A percentile compares a stretch with the other conserved stretches of the same genome.
Evolutionary conservation across 2,888 invertebrate species (phyloP).

Genomic region (Cosmorhoe ocellata): DNA sequence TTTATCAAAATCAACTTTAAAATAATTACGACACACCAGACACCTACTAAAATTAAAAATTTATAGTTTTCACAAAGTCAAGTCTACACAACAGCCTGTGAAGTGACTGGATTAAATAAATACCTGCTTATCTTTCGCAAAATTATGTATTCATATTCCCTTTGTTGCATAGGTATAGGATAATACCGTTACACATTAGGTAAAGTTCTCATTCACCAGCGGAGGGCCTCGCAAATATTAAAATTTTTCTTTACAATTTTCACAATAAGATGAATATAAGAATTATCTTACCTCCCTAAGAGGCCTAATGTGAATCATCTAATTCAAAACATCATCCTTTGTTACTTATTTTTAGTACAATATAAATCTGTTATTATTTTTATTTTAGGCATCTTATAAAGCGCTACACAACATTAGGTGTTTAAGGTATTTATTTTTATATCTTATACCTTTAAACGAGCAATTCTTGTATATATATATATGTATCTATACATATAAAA

Average conservation of each 20-base stretch:
- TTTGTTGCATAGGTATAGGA: slow-evolving; percentile 9
- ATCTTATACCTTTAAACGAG: too few relatives aligned
- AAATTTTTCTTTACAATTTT: slow-evolving; percentile 34
- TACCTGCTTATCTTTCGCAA: background rate
- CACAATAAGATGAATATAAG: slow-evolving; percentile 47
- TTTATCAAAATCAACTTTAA: too few relatives aligned
- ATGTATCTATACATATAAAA: too few relatives aligned
- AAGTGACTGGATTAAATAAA: background rate
- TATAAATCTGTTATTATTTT: slow-evolving; percentile 5
- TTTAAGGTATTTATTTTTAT: too few relatives aligned
- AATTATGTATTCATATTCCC: slow-evolving; percentile 12
- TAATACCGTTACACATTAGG: background rate
- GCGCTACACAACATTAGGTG: too few relatives aligned
- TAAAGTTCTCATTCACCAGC: background rate
- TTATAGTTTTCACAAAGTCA: too few relatives aligned
- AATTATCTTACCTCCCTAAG: slow-evolving; percentile 52
- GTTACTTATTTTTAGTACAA: slow-evolving; percentile 20
- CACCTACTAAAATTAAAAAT: too few relatives aligned
- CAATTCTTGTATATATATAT: too few relatives aligned
- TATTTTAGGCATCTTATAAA: too few relatives aligned
- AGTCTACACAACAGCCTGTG: background rate
- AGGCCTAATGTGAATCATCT: slow-evolving; percentile 44
- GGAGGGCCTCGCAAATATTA: slow-evolving; percentile 8
- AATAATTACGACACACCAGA: too few relatives aligned
- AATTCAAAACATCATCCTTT: slow-evolving; percentile 42